These are phyloP conservation scores for Prorops nasuta DNA, from an alignment of 1,140 invertebrate species.

Conservation along the genomic window DNA sequence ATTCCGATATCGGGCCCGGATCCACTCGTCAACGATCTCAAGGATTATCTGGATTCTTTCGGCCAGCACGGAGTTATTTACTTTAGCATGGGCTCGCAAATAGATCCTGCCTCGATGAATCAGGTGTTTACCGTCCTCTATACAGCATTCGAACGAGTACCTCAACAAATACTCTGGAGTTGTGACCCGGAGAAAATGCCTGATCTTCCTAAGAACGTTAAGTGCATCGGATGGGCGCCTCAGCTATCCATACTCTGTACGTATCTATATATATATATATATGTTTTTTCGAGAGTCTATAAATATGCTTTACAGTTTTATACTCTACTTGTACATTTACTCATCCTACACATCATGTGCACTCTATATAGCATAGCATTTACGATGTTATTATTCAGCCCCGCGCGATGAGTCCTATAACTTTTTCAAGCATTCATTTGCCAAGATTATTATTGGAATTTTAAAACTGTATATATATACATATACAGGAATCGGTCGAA, in stretches of 20 bases:
- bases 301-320: conserved; percentile 13
- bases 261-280: conserved; percentile 6
- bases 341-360: too few relatives aligned
- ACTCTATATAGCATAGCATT: too few relatives aligned
- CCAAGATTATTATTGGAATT: too few relatives aligned
- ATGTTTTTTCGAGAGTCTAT: background rate
- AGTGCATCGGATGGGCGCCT: conserved; percentile 62
- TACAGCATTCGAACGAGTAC: conserved; percentile 24
- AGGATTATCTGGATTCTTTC: conserved; percentile 20
- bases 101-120: conserved; percentile 18
- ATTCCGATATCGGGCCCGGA: conserved; percentile 12
- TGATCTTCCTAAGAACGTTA: conserved; percentile 59
- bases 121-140: conserved; percentile 21
- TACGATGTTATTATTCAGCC: too few relatives aligned
- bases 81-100: conserved; percentile 23
- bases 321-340: too few relatives aligned
- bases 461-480: too few relatives aligned
- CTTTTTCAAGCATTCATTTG: too few relatives aligned
- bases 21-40: conserved; percentile 11
- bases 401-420: too few relatives aligned
- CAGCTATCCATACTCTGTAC: conserved; percentile 64
- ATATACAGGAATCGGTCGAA: too few relatives aligned
- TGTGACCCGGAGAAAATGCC: conserved; percentile 31
- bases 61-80: conserved; percentile 21
- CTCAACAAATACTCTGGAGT: conserved; percentile 31